Conservation (phyloP, 2,113 vertebrate species). For the Sinocyclocheilus maitianheensis region DNA sequence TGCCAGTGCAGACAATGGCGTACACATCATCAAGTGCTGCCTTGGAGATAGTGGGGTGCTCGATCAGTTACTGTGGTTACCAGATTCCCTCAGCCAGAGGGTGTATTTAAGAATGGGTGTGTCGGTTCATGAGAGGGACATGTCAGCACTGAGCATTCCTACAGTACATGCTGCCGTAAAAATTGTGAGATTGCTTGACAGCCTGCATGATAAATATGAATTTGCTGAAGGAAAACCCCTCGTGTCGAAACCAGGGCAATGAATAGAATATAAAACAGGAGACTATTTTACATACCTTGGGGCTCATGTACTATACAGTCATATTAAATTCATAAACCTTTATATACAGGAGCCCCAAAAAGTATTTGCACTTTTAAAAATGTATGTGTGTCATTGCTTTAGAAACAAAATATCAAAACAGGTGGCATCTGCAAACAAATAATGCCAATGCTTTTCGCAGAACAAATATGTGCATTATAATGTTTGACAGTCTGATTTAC, state of each 20-base stretch:
- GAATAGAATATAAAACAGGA: neutral
- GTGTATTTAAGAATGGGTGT: constrained; percentile 31
- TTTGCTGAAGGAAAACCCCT: neutral
- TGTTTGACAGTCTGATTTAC: neutral
- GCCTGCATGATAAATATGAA: neutral
- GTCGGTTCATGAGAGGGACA: constrained; percentile 36
- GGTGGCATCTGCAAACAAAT: neutral
- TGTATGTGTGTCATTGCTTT: neutral
- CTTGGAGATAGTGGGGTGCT: constrained; percentile 39
- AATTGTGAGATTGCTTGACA: constrained; percentile 13
- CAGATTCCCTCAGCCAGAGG: constrained; percentile 34
- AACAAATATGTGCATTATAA: neutral
- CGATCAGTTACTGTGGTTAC: constrained; percentile 56
- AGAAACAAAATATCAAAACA: neutral
- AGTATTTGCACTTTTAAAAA: neutral
- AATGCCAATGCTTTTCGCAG: neutral
- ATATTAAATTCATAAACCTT: neutral
- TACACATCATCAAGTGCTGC: constrained; percentile 36
- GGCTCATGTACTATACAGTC: neutral
- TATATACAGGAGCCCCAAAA: neutral
- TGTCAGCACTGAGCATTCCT: constrained; percentile 6
- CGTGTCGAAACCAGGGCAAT: neutral
- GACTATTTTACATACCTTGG: neutral
- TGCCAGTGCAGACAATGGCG: constrained; percentile 30
- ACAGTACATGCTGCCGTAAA: neutral